Conservation (phyloP, 2,797 vertebrate genomes). For the Tapirus indicus region DNA sequence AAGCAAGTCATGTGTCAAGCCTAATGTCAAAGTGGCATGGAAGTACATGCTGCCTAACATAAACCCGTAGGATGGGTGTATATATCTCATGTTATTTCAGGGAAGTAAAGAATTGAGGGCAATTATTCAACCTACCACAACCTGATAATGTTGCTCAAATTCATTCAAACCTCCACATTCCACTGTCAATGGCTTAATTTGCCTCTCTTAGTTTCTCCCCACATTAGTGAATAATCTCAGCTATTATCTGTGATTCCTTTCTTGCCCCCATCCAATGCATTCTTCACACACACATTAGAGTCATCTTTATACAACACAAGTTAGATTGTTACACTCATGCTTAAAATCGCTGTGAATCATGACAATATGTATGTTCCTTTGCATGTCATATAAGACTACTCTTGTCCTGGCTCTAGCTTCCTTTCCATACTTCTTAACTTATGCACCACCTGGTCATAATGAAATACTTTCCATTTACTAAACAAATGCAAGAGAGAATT, state of each 20-base stretch:
- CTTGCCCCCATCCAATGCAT: background rate
- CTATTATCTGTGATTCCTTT: background rate
- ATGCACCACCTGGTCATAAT: background rate
- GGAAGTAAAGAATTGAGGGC: background rate
- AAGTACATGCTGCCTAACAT: background rate
- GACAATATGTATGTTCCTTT: background rate
- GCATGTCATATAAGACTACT: background rate
- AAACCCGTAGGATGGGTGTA: background rate
- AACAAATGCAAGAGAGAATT: background rate
- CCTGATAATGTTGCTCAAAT: background rate
- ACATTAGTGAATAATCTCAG: background rate
- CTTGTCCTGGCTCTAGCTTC: background rate
- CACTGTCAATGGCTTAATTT: background rate
- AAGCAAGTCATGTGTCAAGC: background rate
- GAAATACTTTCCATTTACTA: background rate
- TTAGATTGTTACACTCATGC: background rate
- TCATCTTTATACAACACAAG: background rate
- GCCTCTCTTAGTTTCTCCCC: background rate
- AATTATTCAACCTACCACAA: background rate
- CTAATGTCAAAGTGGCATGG: background rate
- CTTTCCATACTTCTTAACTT: background rate
- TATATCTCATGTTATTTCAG: background rate
- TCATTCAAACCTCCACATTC: background rate
- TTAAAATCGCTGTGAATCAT: background rate
- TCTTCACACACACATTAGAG: background rate